These are phyloP conservation scores for Lithophane leautieri DNA, from an alignment of 2,888 invertebrate genomes.

Conservation along the genomic window DNA sequence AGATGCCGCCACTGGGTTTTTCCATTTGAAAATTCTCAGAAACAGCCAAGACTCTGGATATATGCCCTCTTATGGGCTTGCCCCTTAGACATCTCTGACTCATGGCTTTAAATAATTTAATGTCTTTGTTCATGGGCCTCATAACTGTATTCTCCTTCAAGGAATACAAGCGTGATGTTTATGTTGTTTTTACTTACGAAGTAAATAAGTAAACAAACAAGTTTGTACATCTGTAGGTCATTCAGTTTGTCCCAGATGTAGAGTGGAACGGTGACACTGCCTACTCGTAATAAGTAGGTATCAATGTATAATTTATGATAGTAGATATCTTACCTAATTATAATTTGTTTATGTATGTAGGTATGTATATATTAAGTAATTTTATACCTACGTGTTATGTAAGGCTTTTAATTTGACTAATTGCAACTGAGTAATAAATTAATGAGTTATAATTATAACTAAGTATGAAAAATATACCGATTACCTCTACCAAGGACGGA, in stretches of 20 bases:
- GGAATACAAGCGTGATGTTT: neutral
- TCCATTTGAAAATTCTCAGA: neutral
- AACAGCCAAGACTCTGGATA: neutral
- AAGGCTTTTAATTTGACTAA: constrained; percentile 1
- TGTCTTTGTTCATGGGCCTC: too few species aligned
- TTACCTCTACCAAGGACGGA: neutral
- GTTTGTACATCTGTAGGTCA: constrained; percentile 31
- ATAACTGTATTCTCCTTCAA: neutral
- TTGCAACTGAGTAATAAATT: constrained; percentile 9
- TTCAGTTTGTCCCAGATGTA: constrained; percentile 23
- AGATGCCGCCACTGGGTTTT: neutral
- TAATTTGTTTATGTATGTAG: constrained; percentile 2
- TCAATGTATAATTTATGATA: constrained; percentile 42
- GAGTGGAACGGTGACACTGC: constrained; percentile 55
- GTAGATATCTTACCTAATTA: constrained; percentile 25
- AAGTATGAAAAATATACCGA: neutral
- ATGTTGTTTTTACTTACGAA: too few species aligned
- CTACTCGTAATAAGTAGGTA: constrained; percentile 17
- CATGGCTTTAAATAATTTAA: too few species aligned
- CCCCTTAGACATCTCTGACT: neutral
- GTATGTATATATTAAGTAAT: constrained; percentile 29
- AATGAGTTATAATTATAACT: too few species aligned
- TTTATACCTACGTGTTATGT: constrained; percentile 13
- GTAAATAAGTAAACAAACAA: neutral
- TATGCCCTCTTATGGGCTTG: neutral